A percentile compares a stretch with the other conserved stretches of the same genome.
phyloP scores from a whole-genome alignment of 1,140 invertebrate species.

The Mycetomoellerius zeteki region DNA sequence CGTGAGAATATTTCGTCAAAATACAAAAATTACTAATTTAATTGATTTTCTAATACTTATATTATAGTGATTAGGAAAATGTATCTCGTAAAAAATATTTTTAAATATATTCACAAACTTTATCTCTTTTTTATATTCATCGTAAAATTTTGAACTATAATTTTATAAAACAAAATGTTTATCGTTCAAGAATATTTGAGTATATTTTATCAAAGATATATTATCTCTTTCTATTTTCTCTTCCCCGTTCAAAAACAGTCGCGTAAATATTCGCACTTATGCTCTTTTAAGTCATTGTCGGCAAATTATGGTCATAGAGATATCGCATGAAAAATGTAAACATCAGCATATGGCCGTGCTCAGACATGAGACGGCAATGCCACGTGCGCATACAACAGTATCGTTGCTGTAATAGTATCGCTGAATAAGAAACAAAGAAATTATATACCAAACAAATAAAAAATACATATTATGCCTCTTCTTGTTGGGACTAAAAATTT shows the following conservation, averaged over 20 bases:
- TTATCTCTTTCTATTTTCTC: neutral
- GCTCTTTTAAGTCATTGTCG: neutral
- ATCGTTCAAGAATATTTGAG: neutral
- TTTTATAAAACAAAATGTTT: neutral
- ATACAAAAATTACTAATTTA: constrained; percentile 1
- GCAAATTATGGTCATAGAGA: neutral
- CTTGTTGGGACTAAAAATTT: neutral
- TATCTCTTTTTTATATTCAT: neutral
- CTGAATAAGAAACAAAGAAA: neutral
- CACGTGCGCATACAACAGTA: neutral
- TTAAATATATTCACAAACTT: neutral
- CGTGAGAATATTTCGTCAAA: neutral
- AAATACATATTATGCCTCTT: neutral
- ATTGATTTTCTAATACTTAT: no score
- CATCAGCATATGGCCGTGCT: neutral
- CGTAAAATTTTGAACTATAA: neutral
- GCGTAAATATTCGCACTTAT: neutral
- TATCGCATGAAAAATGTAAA: neutral
- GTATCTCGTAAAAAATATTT: neutral
- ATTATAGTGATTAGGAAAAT: neutral
- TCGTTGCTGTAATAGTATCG: neutral
- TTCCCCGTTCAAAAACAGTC: neutral
- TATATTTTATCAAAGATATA: neutral
- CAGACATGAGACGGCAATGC: neutral
- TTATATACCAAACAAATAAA: neutral